Evolutionary conservation across 2,888 invertebrate species (phyloP).

Genomic region (Eristalis intricaria): DNA sequence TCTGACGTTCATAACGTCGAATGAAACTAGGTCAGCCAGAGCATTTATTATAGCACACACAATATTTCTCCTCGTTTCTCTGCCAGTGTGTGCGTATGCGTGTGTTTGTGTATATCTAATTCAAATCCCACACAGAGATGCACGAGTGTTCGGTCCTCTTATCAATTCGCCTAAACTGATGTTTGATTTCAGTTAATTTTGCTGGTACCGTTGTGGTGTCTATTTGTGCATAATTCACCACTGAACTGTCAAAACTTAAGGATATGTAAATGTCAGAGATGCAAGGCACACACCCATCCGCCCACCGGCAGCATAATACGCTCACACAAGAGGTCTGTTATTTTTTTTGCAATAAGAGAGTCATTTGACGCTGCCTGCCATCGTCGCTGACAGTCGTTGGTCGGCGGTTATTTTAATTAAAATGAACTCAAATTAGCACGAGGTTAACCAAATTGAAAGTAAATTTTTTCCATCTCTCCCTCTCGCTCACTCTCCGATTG

Average conservation of each 20-base stretch:
- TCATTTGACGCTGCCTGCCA: conserved; percentile 11
- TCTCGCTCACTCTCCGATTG: conserved; percentile 25
- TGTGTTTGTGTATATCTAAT: conserved; percentile 5
- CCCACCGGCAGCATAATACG: no score
- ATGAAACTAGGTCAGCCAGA: conserved; percentile 76
- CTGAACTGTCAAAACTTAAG: not conserved
- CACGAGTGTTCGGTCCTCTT: conserved; percentile 31
- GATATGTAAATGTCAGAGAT: not conserved
- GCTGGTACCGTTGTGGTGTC: not conserved
- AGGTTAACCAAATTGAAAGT: conserved; percentile 80
- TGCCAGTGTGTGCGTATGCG: not conserved
- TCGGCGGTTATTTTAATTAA: conserved; percentile 77
- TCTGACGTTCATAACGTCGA: conserved; percentile 76
- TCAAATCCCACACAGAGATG: not conserved
- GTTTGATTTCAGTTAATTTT: conserved; percentile 17
- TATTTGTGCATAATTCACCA: not conserved
- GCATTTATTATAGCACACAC: conserved; percentile 65
- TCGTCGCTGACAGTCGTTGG: conserved; percentile 45
- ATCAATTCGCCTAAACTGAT: conserved; percentile 58
- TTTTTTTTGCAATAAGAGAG: not conserved
- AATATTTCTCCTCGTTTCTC: conserved; percentile 18
- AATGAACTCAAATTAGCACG: conserved; percentile 80
- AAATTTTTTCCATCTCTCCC: conserved; percentile 70
- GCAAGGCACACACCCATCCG: not conserved
- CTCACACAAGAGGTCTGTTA: no score